These are phyloP conservation scores for Tupiocoris notatus DNA, from an alignment of 2,888 invertebrate genomes.

Conservation along the genomic window DNA sequence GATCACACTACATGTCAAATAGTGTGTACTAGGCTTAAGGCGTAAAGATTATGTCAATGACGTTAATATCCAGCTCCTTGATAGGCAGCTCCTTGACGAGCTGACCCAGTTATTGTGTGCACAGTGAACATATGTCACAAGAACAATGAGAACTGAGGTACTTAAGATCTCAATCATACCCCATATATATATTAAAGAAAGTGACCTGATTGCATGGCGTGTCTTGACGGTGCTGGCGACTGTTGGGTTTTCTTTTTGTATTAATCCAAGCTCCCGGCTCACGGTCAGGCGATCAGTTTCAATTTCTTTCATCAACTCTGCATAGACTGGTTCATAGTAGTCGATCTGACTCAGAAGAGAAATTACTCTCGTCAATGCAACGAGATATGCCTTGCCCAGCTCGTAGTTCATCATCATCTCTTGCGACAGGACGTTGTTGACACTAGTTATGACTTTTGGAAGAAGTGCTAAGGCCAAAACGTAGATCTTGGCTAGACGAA, in stretches of 20 bases:
- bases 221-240: slow-evolving; percentile 36
- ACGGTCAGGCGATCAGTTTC: slow-evolving; percentile 18
- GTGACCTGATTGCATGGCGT: slow-evolving; percentile 27
- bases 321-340: slow-evolving; percentile 19
- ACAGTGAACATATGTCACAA: no score
- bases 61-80: no score
- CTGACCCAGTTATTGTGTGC: no score
- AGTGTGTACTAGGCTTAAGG: no score
- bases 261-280: slow-evolving; percentile 16
- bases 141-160: no score
- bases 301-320: slow-evolving; percentile 27
- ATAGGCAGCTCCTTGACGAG: no score
- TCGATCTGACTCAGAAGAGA: slow-evolving; percentile 14
- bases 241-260: slow-evolving; percentile 26
- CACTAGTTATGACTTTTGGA: slow-evolving; percentile 19
- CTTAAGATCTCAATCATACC: background rate
- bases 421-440: slow-evolving; percentile 2
- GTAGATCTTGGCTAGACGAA: slow-evolving; percentile 18
- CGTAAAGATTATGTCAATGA: no score
- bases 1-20: no score
- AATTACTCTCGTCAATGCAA: slow-evolving; percentile 23
- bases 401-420: slow-evolving; percentile 34
- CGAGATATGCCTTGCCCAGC: slow-evolving; percentile 21
- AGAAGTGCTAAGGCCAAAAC: slow-evolving; percentile 2
- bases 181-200: background rate